phyloP scores from a whole-genome alignment of 2,113 vertebrate genomes.

The Pseudorectes ferrugineus region DNA sequence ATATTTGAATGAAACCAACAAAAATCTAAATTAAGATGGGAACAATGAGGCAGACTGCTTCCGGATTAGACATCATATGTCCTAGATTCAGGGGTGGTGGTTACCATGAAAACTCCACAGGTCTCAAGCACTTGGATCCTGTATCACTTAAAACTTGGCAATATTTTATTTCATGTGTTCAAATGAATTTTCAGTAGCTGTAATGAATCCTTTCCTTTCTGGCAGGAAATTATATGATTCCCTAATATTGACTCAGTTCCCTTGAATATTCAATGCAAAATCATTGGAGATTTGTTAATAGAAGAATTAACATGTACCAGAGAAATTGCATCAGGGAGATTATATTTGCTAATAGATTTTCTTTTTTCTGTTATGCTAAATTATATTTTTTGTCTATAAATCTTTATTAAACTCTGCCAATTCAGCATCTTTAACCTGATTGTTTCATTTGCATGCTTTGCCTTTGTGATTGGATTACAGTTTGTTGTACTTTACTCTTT shows the following conservation, averaged over 20 bases:
- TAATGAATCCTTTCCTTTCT: constrained; percentile 7
- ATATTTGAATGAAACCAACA: not conserved
- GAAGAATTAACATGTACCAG: constrained; percentile 11
- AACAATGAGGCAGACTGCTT: not conserved
- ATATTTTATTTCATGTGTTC: not conserved
- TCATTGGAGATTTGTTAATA: constrained; percentile 36
- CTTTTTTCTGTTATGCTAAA: not conserved
- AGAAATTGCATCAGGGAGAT: constrained; percentile 14
- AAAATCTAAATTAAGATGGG: not conserved
- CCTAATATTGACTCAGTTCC: constrained; percentile 30
- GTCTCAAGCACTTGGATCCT: not conserved
- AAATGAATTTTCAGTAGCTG: not conserved
- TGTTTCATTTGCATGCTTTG: constrained; percentile 33
- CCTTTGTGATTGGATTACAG: constrained; percentile 31
- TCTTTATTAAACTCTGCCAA: constrained; percentile 4
- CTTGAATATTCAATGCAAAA: constrained; percentile 29
- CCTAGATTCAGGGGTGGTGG: not conserved
- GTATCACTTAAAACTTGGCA: not conserved
- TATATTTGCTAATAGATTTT: constrained; percentile 43
- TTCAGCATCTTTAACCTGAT: constrained; percentile 38
- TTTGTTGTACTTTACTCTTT: constrained; percentile 31
- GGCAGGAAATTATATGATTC: not conserved
- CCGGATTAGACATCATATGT: not conserved
- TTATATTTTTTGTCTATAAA: constrained; percentile 8
- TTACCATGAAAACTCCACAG: not conserved